phyloP scores from a whole-genome alignment of 2,113 vertebrate species.

The Sialia sialis region DNA sequence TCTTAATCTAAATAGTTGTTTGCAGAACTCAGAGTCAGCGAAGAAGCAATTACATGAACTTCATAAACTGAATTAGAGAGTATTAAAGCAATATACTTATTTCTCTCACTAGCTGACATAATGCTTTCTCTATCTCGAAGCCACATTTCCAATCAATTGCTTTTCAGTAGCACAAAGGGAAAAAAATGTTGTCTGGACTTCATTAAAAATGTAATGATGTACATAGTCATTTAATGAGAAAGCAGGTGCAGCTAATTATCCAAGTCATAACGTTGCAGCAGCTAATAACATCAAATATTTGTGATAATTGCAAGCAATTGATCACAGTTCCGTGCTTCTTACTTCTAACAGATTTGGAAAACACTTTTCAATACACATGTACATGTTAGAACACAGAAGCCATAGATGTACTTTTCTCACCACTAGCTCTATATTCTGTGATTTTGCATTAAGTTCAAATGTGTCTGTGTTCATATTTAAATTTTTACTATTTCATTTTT shows the following conservation, averaged over 20 bases:
- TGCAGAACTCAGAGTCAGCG: not conserved
- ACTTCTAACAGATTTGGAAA: not conserved
- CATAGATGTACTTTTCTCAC: not conserved
- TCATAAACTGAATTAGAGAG: constrained; percentile 5
- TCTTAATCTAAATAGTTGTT: not conserved
- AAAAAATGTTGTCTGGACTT: constrained; percentile 18
- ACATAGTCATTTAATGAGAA: constrained; percentile 29
- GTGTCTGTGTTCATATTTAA: not conserved
- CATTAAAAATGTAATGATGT: constrained; percentile 31
- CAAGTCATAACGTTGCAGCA: constrained; percentile 39
- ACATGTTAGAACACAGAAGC: not conserved
- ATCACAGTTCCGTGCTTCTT: not conserved
- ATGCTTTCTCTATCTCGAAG: constrained; percentile 16
- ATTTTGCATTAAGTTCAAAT: not conserved
- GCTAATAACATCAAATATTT: constrained; percentile 58
- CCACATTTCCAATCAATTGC: constrained; percentile 27
- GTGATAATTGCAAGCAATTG: constrained; percentile 41
- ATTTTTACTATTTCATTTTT: not conserved
- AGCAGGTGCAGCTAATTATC: constrained; percentile 56
- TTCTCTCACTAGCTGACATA: constrained; percentile 12
- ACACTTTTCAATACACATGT: not conserved
- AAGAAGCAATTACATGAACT: constrained; percentile 30
- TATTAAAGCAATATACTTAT: not conserved
- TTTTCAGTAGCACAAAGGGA: constrained; percentile 9
- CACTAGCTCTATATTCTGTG: not conserved